A percentile compares a stretch with the other conserved stretches of the same genome.
phyloP scores from a whole-genome alignment of 2,797 vertebrate species.

The Manis crassicaudata region DNA sequence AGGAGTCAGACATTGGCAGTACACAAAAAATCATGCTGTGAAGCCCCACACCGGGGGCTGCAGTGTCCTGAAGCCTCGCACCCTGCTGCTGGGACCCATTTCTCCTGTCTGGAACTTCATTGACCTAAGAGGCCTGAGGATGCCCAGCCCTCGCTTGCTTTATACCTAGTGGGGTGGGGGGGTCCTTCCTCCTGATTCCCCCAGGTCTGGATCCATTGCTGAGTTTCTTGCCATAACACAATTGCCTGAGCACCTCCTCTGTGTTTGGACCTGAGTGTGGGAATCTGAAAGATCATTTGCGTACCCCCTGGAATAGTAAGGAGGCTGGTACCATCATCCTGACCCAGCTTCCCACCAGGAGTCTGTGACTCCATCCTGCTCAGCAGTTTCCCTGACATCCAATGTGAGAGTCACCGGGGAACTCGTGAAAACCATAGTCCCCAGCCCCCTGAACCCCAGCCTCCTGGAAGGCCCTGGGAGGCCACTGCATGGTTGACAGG shows the following conservation, averaged over 20 bases:
- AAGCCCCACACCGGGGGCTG: background rate
- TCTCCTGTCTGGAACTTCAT: background rate
- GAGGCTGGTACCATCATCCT: background rate
- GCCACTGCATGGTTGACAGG: background rate
- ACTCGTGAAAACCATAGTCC: background rate
- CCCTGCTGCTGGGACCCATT: background rate
- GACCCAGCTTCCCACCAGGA: background rate
- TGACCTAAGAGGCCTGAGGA: background rate
- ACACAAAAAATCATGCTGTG: too few species aligned
- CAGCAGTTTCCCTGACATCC: background rate
- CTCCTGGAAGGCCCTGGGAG: background rate
- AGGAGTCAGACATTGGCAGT: background rate
- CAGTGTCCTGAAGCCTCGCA: background rate
- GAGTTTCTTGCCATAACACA: background rate
- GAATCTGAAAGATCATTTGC: background rate
- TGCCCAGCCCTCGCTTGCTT: background rate
- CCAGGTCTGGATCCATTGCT: background rate
- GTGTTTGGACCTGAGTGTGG: background rate
- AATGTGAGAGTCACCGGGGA: background rate
- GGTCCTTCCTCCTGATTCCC: background rate
- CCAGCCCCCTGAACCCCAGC: background rate
- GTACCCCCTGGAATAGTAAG: background rate
- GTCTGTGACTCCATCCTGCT: background rate
- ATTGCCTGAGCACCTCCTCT: background rate
- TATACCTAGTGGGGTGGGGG: too few species aligned